A percentile compares a stretch with the other conserved stretches of the same genome.
phyloP scores from a whole-genome alignment of 92 coral and sea anemone genomes.

The Epizoanthus stellaris region DNA sequence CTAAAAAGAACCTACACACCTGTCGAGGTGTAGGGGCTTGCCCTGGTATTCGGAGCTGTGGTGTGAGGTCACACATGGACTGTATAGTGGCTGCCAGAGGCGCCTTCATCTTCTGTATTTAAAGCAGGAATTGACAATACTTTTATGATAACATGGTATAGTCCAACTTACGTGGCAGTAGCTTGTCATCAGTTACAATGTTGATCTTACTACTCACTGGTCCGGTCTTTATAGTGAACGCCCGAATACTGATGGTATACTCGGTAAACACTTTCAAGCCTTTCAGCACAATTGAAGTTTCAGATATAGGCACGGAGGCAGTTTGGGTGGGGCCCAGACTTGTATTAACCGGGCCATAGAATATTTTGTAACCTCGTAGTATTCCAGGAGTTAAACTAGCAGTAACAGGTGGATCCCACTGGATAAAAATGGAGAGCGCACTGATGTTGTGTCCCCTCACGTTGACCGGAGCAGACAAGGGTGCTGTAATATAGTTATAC shows the following conservation, averaged over 20 bases:
- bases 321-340: constrained; percentile 11
- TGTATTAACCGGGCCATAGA: constrained; percentile 2
- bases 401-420: constrained; percentile 12
- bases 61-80: too few species aligned
- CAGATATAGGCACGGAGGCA: constrained; percentile 2
- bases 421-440: constrained; percentile 7
- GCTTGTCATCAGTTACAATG: constrained; percentile 28
- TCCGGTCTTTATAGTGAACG: constrained; percentile 25
- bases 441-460: constrained; percentile 28
- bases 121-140: background rate
- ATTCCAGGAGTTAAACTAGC: constrained; percentile 5
- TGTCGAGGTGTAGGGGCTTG: too few species aligned
- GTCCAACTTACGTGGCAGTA: constrained; percentile 32
- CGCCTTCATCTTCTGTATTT: too few species aligned
- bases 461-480: background rate
- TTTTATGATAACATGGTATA: background rate
- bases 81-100: too few species aligned
- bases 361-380: constrained; percentile 16
- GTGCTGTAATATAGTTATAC: constrained; percentile 12
- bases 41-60: too few species aligned
- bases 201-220: background rate
- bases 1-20: too few species aligned
- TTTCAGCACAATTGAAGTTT: constrained; percentile 3
- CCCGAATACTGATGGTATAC: constrained; percentile 12
- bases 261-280: constrained; percentile 1